These are phyloP conservation scores for Aulostomus chinensis DNA, from an alignment of 2,797 vertebrate species.

Conservation along the genomic window DNA sequence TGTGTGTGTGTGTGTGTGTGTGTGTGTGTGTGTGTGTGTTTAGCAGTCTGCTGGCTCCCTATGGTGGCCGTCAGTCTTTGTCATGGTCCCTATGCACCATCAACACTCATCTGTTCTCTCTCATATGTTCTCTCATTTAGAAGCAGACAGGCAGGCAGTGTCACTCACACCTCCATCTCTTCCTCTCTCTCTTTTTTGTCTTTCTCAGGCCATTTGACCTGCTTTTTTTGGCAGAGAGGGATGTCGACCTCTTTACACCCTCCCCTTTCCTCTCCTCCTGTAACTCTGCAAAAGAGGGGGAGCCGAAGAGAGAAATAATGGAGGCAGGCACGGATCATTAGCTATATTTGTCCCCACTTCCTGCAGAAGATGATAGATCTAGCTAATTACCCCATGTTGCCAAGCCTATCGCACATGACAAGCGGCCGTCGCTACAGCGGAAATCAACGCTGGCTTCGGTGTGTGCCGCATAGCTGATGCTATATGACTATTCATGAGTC, in stretches of 20 bases:
- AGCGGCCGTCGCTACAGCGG: conserved; percentile 64
- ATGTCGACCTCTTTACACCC: conserved; percentile 11
- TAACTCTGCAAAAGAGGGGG: conserved; percentile 60
- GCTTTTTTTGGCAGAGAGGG: conserved; percentile 14
- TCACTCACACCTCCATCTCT: conserved; percentile 26
- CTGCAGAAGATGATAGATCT: conserved; percentile 82
- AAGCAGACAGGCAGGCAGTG: conserved; percentile 42
- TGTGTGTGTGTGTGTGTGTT: conserved; percentile 24
- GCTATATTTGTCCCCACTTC: conserved; percentile 80
- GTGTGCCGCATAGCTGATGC: conserved; percentile 62
- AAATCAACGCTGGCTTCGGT: conserved; percentile 56
- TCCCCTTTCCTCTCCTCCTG: conserved; percentile 32
- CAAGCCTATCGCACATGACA: conserved; percentile 73
- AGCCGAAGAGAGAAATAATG: conserved; percentile 74
- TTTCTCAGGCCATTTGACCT: conserved; percentile 18
- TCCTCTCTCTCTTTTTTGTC: conserved; percentile 9
- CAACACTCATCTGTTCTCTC: conserved; percentile 85
- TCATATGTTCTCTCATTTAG: conserved; percentile 86
- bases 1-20: conserved; percentile 19
- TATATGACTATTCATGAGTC: conserved; percentile 73
- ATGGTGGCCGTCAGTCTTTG: conserved; percentile 83
- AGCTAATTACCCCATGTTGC: conserved; percentile 79
- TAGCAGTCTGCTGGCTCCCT: conserved; percentile 76
- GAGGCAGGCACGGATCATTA: conserved; percentile 81
- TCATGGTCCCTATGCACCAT: conserved; percentile 83